Evolutionary conservation across 2,888 invertebrate species (phyloP).

Genomic region (Dasysyrphus albostriatus): DNA sequence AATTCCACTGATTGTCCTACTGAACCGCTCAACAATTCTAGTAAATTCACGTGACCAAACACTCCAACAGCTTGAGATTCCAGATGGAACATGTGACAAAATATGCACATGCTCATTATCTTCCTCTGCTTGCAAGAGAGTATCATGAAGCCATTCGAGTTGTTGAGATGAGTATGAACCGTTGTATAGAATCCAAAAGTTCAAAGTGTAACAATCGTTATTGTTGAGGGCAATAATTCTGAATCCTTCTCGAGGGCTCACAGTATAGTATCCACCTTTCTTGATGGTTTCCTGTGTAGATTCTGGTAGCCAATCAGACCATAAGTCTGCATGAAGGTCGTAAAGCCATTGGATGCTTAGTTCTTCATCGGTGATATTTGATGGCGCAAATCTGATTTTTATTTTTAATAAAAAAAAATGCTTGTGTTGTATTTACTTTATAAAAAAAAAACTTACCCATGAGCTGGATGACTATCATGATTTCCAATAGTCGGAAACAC

Average conservation of each 20-base stretch:
- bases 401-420: neutral
- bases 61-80: conserved; percentile 87
- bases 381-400: conserved; percentile 87
- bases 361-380: conserved; percentile 83
- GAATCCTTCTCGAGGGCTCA: conserved; percentile 88
- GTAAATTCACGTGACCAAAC: conserved; percentile 90
- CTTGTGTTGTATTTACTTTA: neutral
- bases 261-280: conserved; percentile 91
- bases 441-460: conserved; percentile 87
- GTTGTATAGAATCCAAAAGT: conserved; percentile 88
- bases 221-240: conserved; percentile 92
- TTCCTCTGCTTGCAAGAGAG: conserved; percentile 89
- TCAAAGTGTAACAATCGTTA: conserved; percentile 87
- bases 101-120: conserved; percentile 92
- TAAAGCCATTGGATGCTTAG: conserved; percentile 90
- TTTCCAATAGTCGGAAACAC: conserved; percentile 91
- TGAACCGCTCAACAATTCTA: conserved; percentile 89
- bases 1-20: conserved; percentile 89
- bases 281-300: conserved; percentile 86
- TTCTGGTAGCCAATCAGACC: conserved; percentile 88
- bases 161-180: conserved; percentile 90
- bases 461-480: conserved; percentile 93
- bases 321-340: conserved; percentile 87
- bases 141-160: conserved; percentile 91
- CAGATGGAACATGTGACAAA: conserved; percentile 92